Base-by-base conservation (phyloP, 2,113 vertebrate species). In the Castor canadensis region DNA sequence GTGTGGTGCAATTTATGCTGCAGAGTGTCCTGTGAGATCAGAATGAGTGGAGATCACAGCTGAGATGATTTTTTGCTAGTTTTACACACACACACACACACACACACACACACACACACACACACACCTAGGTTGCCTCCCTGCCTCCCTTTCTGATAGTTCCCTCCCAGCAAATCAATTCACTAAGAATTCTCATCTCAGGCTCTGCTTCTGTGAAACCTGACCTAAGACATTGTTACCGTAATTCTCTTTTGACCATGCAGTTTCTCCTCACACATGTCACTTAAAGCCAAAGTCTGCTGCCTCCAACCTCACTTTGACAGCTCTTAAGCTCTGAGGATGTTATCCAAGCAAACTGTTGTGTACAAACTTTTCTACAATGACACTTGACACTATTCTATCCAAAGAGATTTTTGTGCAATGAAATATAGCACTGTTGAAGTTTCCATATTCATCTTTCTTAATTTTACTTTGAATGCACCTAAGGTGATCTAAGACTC, bases 261-360 rank as follows among this genome's bases (percentile, higher is more conserved):
- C 20, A 81, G 15, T 47, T 24, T 28, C 28, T 54, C 52, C 9
- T 62, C 35, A 9, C 15, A 62, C 52, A 28, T 17, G 30, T 40
- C 35, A 62, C 75, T 35, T 58, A 54, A 30, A 45, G 19, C 13
- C 43, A 45, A 86, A 80, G n/a, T 1, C 10, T 72, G 66, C 43
- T 40, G 52, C 16, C 82, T 64, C 28, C 20, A 66, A 54, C 45
- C 5, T 56, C 92, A 19, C 38, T n/a, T 6, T 38, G 30, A 16
- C 4, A 45, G 38, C 10, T 82, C 67, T 56, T 24, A 40, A 9
- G 24, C 38, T 76, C n/a, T 3, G 1, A 24, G 77, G 47, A 20
- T 19, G 10, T 26, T 3, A 8, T 13, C 17, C 1, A 10, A 49
- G 11, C 40, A 72, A 9, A 32, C 1, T 22, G 13, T 15, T 45